Evolutionary conservation across 2,797 vertebrate genomes (phyloP).

Genomic region (Mallotus villosus): DNA sequence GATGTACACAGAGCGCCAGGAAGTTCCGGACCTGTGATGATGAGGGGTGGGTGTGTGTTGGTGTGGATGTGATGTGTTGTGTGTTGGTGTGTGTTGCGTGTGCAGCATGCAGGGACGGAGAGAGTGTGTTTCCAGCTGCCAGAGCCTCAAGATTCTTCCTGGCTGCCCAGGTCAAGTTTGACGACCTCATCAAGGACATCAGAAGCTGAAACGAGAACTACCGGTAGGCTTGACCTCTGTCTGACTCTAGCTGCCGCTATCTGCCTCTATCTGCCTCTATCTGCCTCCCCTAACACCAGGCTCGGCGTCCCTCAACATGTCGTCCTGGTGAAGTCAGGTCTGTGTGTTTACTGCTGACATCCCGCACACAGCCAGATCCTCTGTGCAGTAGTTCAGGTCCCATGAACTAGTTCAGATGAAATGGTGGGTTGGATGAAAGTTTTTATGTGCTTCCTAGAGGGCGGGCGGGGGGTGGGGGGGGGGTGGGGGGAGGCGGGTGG

Average conservation of each 20-base stretch:
- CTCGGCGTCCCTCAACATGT: not conserved
- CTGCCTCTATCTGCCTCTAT: too few species aligned
- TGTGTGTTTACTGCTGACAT: too few species aligned
- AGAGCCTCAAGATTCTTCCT: conserved; percentile 93
- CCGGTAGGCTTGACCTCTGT: conserved; percentile 62
- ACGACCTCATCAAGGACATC: conserved; percentile 91
- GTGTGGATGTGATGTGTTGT: not conserved
- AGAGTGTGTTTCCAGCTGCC: conserved; percentile 91
- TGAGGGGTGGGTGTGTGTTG: too few species aligned
- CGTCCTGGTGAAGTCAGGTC: not conserved
- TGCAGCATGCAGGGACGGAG: conserved; percentile 90
- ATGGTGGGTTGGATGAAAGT: too few species aligned
- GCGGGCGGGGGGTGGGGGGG: too few species aligned
- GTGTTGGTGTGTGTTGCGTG: conserved; percentile 1
- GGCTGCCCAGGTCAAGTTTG: conserved; percentile 95
- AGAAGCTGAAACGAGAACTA: conserved; percentile 90
- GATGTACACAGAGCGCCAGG: not conserved
- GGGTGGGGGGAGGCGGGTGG: conserved; percentile 2
- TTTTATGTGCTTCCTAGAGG: too few species aligned
- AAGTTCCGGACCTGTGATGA: not conserved
- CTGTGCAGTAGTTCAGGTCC: too few species aligned
- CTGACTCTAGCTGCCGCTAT: conserved; percentile 3
- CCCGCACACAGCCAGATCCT: too few species aligned
- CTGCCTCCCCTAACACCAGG: not conserved
- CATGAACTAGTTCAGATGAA: too few species aligned